Conservation (phyloP, 2,888 invertebrate species). For the Zaprionus obscuricornis region DNA sequence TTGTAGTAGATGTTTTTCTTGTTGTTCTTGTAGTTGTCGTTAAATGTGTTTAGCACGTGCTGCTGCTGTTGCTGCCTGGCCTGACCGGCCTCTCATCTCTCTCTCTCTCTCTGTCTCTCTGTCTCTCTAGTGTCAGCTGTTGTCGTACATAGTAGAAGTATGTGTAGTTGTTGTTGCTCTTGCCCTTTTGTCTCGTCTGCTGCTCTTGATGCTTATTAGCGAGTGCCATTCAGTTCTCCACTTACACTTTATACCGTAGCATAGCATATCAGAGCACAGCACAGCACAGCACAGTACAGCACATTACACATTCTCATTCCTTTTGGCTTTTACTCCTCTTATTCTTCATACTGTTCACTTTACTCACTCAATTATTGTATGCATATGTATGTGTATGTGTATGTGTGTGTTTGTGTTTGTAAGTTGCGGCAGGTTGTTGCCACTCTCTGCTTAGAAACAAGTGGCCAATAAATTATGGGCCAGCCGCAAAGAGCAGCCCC, state of each 20-base stretch:
- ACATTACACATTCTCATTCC: constrained; percentile 21
- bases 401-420: constrained; percentile 9
- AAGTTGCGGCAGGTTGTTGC: constrained; percentile 53
- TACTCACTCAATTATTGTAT: constrained; percentile 44
- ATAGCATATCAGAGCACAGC: too few species aligned
- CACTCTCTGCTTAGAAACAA: constrained; percentile 69
- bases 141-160: too few species aligned
- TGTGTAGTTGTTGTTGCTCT: constrained; percentile 47
- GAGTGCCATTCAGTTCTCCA: constrained; percentile 66
- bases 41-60: constrained; percentile 77
- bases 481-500: constrained; percentile 57
- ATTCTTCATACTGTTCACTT: too few species aligned
- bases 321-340: neutral
- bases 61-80: constrained; percentile 38
- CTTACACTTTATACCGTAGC: constrained; percentile 20
- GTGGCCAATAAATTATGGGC: constrained; percentile 77
- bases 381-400: neutral
- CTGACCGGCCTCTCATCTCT: constrained; percentile 53
- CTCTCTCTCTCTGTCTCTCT: neutral
- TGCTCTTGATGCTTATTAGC: constrained; percentile 75
- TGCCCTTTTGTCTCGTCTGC: constrained; percentile 72
- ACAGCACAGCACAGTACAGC: neutral
- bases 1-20: constrained; percentile 23
- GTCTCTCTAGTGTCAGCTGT: constrained; percentile 51
- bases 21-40: constrained; percentile 65